Percentiles rank a stretch among this genome's conserved stretches.
phyloP scores from a whole-genome alignment of 1,140 invertebrate species.

The Heliothis subflexa region DNA sequence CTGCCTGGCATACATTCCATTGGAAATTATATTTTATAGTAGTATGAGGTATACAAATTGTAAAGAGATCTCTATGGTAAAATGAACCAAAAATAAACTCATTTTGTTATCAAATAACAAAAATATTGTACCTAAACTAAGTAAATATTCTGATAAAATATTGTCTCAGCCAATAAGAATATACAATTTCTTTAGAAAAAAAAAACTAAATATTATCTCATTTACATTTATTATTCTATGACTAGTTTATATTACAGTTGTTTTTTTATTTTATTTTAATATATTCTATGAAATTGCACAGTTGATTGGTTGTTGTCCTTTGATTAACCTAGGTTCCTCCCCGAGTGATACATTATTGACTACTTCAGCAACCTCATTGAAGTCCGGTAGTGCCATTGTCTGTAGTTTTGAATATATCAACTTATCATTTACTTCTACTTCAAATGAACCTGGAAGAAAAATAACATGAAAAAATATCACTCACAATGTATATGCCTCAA shows the following conservation, averaged over 20 bases:
- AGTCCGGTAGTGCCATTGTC: constrained; percentile 89
- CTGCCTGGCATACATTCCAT: constrained; percentile 11
- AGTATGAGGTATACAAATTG: not conserved
- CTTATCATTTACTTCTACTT: constrained; percentile 88
- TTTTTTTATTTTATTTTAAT: constrained; percentile 47
- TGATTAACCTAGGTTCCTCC: constrained; percentile 80
- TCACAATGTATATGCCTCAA: not conserved
- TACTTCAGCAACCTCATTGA: constrained; percentile 87
- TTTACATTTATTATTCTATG: constrained; percentile 44
- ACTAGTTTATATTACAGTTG: constrained; percentile 36
- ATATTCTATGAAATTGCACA: constrained; percentile 85
- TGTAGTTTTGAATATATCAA: constrained; percentile 89
- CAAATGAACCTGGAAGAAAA: constrained; percentile 88
- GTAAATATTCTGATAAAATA: too few relatives aligned
- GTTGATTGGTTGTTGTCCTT: constrained; percentile 86
- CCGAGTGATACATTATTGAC: constrained; percentile 86
- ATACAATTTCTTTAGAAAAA: not conserved
- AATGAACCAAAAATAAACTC: not conserved
- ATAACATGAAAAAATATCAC: constrained; percentile 35
- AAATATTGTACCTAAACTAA: not conserved
- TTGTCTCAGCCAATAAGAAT: not conserved
- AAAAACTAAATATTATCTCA: not conserved
- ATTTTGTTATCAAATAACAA: not conserved
- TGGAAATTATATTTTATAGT: not conserved
- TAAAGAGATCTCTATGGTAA: not conserved